These are phyloP conservation scores for Cariama cristata DNA, from an alignment of 2,113 vertebrate genomes.

Conservation along the genomic window DNA sequence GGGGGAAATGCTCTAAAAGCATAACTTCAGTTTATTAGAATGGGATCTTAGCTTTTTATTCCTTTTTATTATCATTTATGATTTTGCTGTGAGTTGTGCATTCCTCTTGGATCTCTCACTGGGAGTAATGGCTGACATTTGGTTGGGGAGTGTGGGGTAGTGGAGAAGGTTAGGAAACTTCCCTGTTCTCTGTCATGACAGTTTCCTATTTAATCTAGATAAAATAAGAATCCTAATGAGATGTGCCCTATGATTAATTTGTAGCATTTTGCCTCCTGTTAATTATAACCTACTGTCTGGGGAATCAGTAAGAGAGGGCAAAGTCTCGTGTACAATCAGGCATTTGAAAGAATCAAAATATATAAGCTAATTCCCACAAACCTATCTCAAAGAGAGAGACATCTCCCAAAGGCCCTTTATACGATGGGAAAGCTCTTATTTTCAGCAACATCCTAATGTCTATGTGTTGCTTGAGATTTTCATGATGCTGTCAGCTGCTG, in stretches of 20 bases:
- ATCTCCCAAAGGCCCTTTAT: constrained; percentile 24
- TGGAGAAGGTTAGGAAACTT: neutral
- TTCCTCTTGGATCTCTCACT: neutral
- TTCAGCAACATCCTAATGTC: constrained; percentile 27
- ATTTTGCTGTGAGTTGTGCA: neutral
- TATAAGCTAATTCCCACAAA: constrained; percentile 17
- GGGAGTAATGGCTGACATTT: constrained; percentile 12
- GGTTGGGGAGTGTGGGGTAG: neutral
- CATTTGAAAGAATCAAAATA: constrained; percentile 23
- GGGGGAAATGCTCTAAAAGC: neutral
- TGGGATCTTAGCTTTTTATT: neutral
- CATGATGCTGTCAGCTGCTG: constrained; percentile 59
- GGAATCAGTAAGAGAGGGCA: neutral
- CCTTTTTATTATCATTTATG: neutral
- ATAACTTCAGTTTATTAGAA: neutral
- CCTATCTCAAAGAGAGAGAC: neutral
- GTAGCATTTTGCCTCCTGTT: constrained; percentile 33
- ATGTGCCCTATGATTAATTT: constrained; percentile 47
- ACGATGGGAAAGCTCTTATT: constrained; percentile 1
- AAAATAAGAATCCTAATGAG: constrained; percentile 18
- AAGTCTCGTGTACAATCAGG: neutral
- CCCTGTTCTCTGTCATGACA: neutral
- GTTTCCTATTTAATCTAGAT: neutral
- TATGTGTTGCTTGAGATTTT: constrained; percentile 43
- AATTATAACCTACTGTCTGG: constrained; percentile 15